phyloP scores from a whole-genome alignment of 2,113 vertebrate species.

The Neolamprologus cancellatus region DNA sequence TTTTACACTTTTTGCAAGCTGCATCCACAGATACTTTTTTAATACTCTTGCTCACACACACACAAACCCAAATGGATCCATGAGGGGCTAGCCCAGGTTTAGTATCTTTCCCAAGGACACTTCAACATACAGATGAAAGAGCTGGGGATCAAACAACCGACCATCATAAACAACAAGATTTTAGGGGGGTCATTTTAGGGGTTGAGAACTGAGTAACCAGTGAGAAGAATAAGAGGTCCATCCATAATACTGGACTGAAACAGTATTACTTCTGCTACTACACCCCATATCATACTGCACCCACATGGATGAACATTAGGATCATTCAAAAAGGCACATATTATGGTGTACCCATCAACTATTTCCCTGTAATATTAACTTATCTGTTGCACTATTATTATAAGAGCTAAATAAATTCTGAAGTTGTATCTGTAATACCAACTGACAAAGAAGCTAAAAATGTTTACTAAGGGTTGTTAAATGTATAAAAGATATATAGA shows the following conservation, averaged over 20 bases:
- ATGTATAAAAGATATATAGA: not conserved
- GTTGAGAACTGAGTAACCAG: not conserved
- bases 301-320: not conserved
- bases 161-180: not conserved
- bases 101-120: not conserved
- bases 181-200: not conserved
- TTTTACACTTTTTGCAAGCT: not conserved
- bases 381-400: not conserved
- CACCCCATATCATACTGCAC: not conserved
- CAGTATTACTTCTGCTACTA: not conserved
- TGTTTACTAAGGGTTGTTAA: not conserved
- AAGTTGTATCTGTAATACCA: not conserved
- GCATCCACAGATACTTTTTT: not conserved
- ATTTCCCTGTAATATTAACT: not conserved
- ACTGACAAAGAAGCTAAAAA: not conserved
- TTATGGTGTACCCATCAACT: rapidly evolving
- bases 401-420: not conserved
- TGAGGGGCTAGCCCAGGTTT: not conserved
- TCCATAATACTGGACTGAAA: not conserved
- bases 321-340: not conserved
- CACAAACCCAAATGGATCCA: not conserved
- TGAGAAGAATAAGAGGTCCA: not conserved
- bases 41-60: not conserved
- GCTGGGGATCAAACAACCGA: not conserved
- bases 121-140: not conserved